A percentile compares a stretch with the other conserved stretches of the same genome.
These are phyloP conservation scores for Gambusia affinis DNA, from an alignment of 2,113 vertebrate species.

Conservation along the genomic window DNA sequence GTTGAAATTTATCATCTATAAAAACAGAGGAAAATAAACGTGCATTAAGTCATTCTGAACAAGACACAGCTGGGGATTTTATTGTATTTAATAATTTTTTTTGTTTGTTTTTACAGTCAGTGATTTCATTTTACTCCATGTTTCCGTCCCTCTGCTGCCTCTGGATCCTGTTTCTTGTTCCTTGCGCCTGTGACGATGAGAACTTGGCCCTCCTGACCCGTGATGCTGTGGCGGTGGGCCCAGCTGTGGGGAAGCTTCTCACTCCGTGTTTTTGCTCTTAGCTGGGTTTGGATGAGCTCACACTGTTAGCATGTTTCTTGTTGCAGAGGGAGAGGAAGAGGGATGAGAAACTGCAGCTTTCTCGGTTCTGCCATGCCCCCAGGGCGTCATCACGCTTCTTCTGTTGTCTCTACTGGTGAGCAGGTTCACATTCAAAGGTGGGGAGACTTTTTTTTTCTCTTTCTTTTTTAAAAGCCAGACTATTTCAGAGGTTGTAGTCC, in stretches of 20 bases:
- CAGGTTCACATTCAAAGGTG: slow-evolving; percentile 12
- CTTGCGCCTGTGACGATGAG: slow-evolving; percentile 35
- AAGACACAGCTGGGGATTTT: neutral
- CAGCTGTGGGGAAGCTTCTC: slow-evolving; percentile 50
- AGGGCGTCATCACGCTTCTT: slow-evolving; percentile 33
- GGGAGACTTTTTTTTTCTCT: neutral
- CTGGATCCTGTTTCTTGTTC: slow-evolving; percentile 34
- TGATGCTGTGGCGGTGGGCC: slow-evolving; percentile 19
- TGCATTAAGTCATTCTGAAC: neutral
- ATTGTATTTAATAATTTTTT: too few species aligned
- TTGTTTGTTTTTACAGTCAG: neutral
- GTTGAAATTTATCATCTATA: neutral
- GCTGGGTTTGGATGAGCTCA: slow-evolving; percentile 72
- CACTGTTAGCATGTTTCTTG: slow-evolving; percentile 32
- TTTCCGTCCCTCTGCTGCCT: neutral
- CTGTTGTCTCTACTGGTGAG: slow-evolving; percentile 39
- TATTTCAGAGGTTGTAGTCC: slow-evolving; percentile 37
- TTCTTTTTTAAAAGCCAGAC: too few species aligned
- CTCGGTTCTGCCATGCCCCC: slow-evolving; percentile 39
- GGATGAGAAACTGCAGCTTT: slow-evolving; percentile 30
- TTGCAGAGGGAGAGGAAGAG: slow-evolving; percentile 17
- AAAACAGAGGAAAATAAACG: neutral
- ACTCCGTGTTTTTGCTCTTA: slow-evolving; percentile 33
- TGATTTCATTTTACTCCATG: neutral
- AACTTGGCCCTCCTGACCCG: slow-evolving; percentile 29